Evolutionary conservation across 2,888 invertebrate species (phyloP).

Genomic region (Malachius bipustulatus): DNA sequence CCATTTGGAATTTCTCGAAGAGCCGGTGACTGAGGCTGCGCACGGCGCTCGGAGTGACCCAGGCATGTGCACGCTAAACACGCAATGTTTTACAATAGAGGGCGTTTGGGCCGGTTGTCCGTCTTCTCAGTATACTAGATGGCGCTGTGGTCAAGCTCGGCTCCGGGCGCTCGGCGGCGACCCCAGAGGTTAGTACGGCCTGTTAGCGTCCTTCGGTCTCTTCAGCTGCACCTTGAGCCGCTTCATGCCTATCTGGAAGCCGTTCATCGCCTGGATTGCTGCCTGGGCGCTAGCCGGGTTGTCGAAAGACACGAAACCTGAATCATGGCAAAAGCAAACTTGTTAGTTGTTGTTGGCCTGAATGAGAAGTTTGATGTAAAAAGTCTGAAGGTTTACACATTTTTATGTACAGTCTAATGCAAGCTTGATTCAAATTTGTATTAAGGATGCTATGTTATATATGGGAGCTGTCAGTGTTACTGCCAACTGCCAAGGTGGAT

Average conservation of each 20-base stretch:
- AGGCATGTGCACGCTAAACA: not conserved
- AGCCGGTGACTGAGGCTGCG: conserved; percentile 28
- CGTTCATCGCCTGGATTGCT: conserved; percentile 99
- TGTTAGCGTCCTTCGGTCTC: conserved; percentile 94
- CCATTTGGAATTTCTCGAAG: conserved; percentile 62
- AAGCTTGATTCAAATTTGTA: too few species aligned
- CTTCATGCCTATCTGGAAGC: conserved; percentile 99
- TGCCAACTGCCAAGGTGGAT: too few species aligned
- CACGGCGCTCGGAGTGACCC: conserved; percentile 24
- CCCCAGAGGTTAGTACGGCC: conserved; percentile 85
- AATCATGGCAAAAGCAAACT: too few species aligned
- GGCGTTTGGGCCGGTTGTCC: too few species aligned
- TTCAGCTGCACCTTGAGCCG: conserved; percentile 98
- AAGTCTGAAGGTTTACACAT: too few species aligned
- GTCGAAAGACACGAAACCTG: conserved; percentile 99
- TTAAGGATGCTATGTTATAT: too few species aligned
- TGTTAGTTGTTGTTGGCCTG: too few species aligned
- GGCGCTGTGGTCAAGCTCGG: conserved; percentile 7
- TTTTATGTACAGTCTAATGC: too few species aligned
- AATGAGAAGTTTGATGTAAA: too few species aligned
- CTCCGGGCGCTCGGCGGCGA: conserved; percentile 25
- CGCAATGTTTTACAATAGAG: too few species aligned
- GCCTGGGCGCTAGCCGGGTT: conserved; percentile 96
- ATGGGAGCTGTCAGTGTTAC: too few species aligned
- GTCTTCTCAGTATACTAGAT: too few species aligned